Conservation (phyloP, 1,140 invertebrate genomes). For the Ylistrum balloti region DNA sequence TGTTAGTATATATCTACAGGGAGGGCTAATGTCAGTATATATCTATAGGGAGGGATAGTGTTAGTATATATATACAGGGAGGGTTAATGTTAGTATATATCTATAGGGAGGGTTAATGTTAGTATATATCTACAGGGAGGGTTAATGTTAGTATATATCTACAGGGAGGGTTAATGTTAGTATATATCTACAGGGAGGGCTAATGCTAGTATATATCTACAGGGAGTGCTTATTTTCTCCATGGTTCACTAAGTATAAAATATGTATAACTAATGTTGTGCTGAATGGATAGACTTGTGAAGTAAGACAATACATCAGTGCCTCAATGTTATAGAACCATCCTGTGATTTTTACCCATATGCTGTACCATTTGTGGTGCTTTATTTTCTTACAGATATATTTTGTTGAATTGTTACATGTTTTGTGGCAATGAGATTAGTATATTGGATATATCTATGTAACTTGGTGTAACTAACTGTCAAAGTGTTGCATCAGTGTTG, state of each 20-base stretch:
- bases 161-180: too few species aligned
- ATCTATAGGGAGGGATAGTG: background rate
- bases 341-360: constrained; percentile 8
- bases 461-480: background rate
- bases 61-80: background rate
- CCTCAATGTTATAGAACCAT: constrained; percentile 16
- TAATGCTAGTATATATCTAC: too few species aligned
- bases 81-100: background rate
- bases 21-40: background rate
- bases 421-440: background rate
- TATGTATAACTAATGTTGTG: too few species aligned
- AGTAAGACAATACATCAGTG: constrained; percentile 18
- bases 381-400: constrained; percentile 35
- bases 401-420: constrained; percentile 26
- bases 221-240: too few species aligned
- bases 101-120: background rate
- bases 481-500: background rate
- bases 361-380: constrained; percentile 6
- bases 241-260: too few species aligned
- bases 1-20: background rate
- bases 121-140: too few species aligned
- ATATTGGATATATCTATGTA: background rate
- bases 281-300: background rate
- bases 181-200: too few species aligned
- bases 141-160: too few species aligned